These are phyloP conservation scores for Rambutsinella grinnellia DNA, from an alignment of 2,888 invertebrate genomes.

Conservation along the genomic window DNA sequence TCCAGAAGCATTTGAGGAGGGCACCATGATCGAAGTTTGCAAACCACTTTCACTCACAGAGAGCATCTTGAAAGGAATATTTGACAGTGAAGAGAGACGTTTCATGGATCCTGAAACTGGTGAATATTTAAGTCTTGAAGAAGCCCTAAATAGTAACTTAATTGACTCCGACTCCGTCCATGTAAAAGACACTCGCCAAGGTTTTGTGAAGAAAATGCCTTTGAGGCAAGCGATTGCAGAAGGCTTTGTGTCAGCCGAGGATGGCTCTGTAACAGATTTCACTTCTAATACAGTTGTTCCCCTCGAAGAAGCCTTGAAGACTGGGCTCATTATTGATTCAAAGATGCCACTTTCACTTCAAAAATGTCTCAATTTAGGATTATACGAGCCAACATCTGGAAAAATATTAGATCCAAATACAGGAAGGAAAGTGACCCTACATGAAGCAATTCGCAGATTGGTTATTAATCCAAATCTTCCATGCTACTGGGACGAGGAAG, in stretches of 20 bases:
- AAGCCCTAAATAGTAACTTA: conserved; percentile 84
- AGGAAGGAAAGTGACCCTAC: conserved; percentile 82
- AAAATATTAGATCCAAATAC: conserved; percentile 86
- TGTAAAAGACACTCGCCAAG: conserved; percentile 82
- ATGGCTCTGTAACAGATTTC: conserved; percentile 76
- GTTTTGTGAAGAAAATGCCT: conserved; percentile 82
- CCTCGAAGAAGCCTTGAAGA: conserved; percentile 82
- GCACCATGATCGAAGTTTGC: conserved; percentile 84
- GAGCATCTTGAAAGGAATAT: conserved; percentile 84
- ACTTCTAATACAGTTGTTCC: conserved; percentile 76
- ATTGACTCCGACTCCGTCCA: conserved; percentile 88
- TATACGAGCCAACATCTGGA: conserved; percentile 84
- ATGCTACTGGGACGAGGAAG: conserved; percentile 80
- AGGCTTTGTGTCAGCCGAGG: conserved; percentile 80
- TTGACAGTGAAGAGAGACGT: conserved; percentile 81
- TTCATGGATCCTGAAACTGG: conserved; percentile 88
- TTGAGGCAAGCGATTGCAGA: conserved; percentile 83
- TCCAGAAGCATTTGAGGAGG: conserved; percentile 87
- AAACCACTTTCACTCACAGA: conserved; percentile 86
- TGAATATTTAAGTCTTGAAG: conserved; percentile 81
- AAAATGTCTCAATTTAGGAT: conserved; percentile 86
- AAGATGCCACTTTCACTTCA: conserved; percentile 87
- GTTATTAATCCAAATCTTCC: conserved; percentile 85
- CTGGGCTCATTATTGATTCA: conserved; percentile 84
- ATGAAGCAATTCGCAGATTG: conserved; percentile 86